A percentile compares a stretch with the other conserved stretches of the same genome.
Evolutionary conservation across 2,888 invertebrate genomes (phyloP).

Genomic region (Cactoblastis cactorum): DNA sequence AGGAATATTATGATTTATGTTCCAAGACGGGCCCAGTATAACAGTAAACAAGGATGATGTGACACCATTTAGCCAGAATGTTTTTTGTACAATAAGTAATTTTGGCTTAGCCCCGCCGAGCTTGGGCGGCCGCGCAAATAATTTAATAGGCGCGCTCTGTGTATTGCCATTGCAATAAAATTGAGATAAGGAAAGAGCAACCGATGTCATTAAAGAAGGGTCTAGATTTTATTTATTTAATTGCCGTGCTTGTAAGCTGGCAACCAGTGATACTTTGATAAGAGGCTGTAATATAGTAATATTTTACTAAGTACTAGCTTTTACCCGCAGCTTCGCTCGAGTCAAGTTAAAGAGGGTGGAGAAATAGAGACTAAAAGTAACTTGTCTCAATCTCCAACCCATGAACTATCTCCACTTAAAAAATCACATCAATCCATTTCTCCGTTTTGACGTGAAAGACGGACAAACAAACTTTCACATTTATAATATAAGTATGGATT

Average conservation of each 20-base stretch:
- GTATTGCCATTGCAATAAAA: conserved; percentile 71
- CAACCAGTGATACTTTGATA: conserved; percentile 35
- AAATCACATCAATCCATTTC: too few relatives aligned
- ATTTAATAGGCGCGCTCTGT: conserved; percentile 63
- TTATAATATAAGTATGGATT: too few relatives aligned
- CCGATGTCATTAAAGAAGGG: conserved; percentile 61
- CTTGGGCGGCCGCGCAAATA: conserved; percentile 43
- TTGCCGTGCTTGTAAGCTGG: conserved; percentile 44
- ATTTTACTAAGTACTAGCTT: too few relatives aligned
- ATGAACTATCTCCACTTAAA: too few relatives aligned
- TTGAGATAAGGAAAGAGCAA: conserved; percentile 62
- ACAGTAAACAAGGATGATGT: conserved; percentile 55
- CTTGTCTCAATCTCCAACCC: too few relatives aligned
- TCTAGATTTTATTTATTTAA: conserved; percentile 52
- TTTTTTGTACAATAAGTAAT: conserved; percentile 36
- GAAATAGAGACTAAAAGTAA: too few relatives aligned
- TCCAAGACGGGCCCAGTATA: conserved; percentile 21
- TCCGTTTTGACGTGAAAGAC: too few relatives aligned
- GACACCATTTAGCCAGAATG: conserved; percentile 48
- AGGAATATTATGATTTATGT: conserved; percentile 55
- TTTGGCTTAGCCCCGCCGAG: conserved; percentile 28
- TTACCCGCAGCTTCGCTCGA: too few relatives aligned
- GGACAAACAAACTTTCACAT: too few relatives aligned
- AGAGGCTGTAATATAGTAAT: conserved; percentile 13
- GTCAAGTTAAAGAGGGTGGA: too few relatives aligned